Conservation (phyloP, 2,113 vertebrate genomes). For the Pteronura brasiliensis region DNA sequence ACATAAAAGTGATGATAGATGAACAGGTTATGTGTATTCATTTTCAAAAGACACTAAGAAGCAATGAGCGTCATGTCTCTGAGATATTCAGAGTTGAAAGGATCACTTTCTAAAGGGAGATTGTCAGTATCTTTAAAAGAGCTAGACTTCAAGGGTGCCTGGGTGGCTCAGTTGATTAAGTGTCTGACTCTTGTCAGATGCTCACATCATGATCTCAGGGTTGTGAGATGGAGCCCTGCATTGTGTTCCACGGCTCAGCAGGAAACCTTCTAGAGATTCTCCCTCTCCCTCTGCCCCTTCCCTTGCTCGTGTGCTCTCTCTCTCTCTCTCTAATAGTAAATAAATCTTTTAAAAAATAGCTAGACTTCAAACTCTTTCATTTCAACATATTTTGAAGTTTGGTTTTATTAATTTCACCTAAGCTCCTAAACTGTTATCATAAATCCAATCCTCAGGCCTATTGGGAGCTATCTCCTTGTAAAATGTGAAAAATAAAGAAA, state of each 20-base stretch:
- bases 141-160: background rate
- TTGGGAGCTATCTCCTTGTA: slow-evolving; percentile 14
- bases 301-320: background rate
- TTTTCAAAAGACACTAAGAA: background rate
- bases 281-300: background rate
- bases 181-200: background rate
- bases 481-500: slow-evolving; percentile 36
- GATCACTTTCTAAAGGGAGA: background rate
- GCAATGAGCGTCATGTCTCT: background rate
- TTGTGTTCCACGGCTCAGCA: background rate
- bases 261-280: background rate
- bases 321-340: background rate
- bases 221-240: background rate
- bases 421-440: background rate
- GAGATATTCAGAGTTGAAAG: background rate
- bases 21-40: background rate
- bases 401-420: slow-evolving; percentile 34
- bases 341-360: background rate
- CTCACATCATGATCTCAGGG: background rate
- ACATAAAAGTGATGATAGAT: background rate
- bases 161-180: background rate
- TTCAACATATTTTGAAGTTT: slow-evolving; percentile 36
- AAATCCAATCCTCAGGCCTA: slow-evolving; percentile 8
- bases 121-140: background rate
- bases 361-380: background rate